phyloP scores from a whole-genome alignment of 2,797 vertebrate genomes.

The Lutjanus campechanus region DNA sequence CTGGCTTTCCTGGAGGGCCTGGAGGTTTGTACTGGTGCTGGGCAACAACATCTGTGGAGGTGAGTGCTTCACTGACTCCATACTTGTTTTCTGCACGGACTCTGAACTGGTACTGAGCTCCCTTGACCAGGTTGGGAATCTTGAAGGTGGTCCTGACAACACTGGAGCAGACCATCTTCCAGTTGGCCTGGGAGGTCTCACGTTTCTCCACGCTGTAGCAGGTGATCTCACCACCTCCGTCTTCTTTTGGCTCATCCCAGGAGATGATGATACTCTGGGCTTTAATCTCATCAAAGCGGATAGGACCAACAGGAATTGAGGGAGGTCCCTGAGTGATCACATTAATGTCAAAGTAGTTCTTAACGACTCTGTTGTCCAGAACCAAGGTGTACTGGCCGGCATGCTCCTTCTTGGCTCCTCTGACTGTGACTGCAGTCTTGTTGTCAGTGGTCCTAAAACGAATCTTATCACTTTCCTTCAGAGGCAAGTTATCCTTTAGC shows the following conservation, averaged over 20 bases:
- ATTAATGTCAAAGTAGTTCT: slow-evolving; percentile 92
- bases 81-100: slow-evolving; percentile 97
- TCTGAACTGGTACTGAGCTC: slow-evolving; percentile 94
- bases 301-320: slow-evolving; percentile 92
- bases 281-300: slow-evolving; percentile 96
- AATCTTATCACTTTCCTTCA: slow-evolving; percentile 95
- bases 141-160: slow-evolving; percentile 94
- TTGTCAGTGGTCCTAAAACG: slow-evolving; percentile 96
- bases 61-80: slow-evolving; percentile 92
- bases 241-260: slow-evolving; percentile 94
- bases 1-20: slow-evolving; percentile 93
- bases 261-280: slow-evolving; percentile 95
- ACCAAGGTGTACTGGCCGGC: slow-evolving; percentile 96
- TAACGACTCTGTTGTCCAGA: slow-evolving; percentile 92
- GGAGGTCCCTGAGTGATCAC: slow-evolving; percentile 93
- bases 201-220: slow-evolving; percentile 97
- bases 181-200: slow-evolving; percentile 94
- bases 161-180: slow-evolving; percentile 98
- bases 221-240: slow-evolving; percentile 96
- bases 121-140: slow-evolving; percentile 95
- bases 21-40: slow-evolving; percentile 97
- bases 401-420: slow-evolving; percentile 93
- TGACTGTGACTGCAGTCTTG: slow-evolving; percentile 92
- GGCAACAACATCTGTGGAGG: slow-evolving; percentile 89
- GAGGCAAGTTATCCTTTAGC: slow-evolving; percentile 93